A percentile compares a stretch with the other conserved stretches of the same genome.
Conservation (phyloP, 1,140 invertebrate genomes). For the Aricia agestis region DNA sequence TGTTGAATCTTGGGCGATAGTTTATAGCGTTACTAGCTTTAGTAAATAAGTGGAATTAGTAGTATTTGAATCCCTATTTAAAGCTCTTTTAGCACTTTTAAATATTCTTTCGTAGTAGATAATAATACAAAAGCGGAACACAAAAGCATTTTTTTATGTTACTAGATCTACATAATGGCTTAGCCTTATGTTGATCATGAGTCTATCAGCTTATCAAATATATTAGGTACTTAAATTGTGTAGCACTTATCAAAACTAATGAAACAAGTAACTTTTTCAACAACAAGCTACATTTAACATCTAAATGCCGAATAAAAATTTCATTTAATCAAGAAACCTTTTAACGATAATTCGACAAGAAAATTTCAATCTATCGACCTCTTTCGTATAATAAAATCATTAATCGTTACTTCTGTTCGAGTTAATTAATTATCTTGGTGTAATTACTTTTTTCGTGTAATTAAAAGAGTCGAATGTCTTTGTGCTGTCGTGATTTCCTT, state of each 20-base stretch:
- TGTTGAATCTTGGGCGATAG: too few relatives aligned
- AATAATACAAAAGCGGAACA: too few relatives aligned
- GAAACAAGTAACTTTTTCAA: not conserved
- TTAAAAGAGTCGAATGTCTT: conserved; percentile 76
- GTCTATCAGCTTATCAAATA: too few relatives aligned
- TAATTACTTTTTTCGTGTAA: conserved; percentile 76
- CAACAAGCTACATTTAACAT: not conserved
- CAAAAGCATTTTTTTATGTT: too few relatives aligned
- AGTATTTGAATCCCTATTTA: too few relatives aligned
- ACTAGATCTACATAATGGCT: too few relatives aligned
- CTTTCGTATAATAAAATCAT: conserved; percentile 75
- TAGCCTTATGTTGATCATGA: too few relatives aligned
- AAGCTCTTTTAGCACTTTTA: too few relatives aligned
- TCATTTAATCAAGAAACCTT: conserved; percentile 33
- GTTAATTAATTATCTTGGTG: conserved; percentile 76
- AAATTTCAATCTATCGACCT: conserved; percentile 70
- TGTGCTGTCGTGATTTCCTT: conserved; percentile 73
- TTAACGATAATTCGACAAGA: conserved; percentile 22
- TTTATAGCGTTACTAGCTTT: too few relatives aligned
- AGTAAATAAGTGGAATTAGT: too few relatives aligned
- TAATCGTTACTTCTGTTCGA: conserved; percentile 76
- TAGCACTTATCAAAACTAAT: not conserved
- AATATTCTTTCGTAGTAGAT: too few relatives aligned
- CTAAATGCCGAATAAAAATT: not conserved
- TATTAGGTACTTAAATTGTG: too few relatives aligned